Base-by-base conservation (phyloP, 2,797 vertebrate genomes). In the Sebastolobus altivelis region DNA sequence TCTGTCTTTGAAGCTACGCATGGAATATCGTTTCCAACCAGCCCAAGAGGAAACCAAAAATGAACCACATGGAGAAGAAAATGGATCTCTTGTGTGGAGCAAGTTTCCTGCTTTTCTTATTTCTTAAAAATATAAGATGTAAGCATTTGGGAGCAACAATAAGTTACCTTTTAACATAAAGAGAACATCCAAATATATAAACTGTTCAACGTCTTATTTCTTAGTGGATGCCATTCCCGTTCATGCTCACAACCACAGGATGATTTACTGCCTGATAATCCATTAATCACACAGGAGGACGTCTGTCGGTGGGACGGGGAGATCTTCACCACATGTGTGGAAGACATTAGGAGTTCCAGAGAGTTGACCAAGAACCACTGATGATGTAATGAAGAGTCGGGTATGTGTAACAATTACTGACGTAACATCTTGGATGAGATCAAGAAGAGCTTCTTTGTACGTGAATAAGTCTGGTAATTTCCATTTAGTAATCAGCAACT, bases 301-400 rank as follows among this genome's bases (percentile, higher is more conserved):
- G 81, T 58, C 63, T 83, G 74, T 61, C 56, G 63, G 70, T 56
- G 56, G 56, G 55, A 70, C n/a, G 8, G 22, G 29, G 60, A 84
- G 65, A 79, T 59, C 77, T 90, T 84, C 85, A 76, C 75, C 88
- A 92, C 83, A 92, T 90, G 85, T 90, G 65, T 74, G 67, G 38
- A 70, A 72, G 67, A 80, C 40, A 16, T 74, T 29, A 14, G 27
- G 25, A 33, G 27, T 54, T 66, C 61, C 73, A 40, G 70, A 68
- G 22, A 22, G 37, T 5, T 62, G 52, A 75, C 65, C 38, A 12
- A 75, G 55, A 77, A 58, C 73, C 52, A 60, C 66, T 62, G 54
- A 43, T 67, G 79, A 69, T 6, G 40, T 83, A 54, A 84, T 58
- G 60, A 78, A 49, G 75, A 79, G 60, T 31, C 59, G 43, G 29